Conservation (phyloP, 2,888 invertebrate genomes). For the Subacronicta megacephala region DNA sequence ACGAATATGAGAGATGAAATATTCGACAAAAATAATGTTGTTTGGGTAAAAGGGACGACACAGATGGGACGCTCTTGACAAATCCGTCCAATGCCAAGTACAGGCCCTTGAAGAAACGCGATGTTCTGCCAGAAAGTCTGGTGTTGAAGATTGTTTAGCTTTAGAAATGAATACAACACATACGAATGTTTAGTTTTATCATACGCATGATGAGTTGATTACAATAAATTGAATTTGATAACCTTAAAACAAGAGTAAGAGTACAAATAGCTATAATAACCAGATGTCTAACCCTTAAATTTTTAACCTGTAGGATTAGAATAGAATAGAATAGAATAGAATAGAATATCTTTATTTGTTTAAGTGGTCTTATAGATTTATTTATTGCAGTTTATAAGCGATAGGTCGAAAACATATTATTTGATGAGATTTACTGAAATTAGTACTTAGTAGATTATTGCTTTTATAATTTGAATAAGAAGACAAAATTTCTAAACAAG, state of each 20-base stretch:
- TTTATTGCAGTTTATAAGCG: no score
- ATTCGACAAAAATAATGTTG: constrained; percentile 12
- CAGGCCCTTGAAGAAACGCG: constrained; percentile 40
- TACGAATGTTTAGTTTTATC: not conserved
- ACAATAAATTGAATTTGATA: not conserved
- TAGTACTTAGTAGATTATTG: no score
- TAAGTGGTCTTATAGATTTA: constrained; percentile 24
- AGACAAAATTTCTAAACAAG: no score
- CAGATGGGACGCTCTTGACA: constrained; percentile 42
- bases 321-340: no score
- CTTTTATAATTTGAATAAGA: no score
- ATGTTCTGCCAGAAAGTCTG: constrained; percentile 36
- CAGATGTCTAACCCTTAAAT: constrained; percentile 20
- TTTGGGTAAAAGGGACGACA: constrained; percentile 4
- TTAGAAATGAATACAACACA: constrained; percentile 3
- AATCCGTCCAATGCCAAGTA: constrained; percentile 56
- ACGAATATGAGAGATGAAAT: constrained; percentile 13
- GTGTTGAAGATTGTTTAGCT: constrained; percentile 9
- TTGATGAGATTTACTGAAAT: no score
- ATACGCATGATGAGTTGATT: constrained; percentile 1
- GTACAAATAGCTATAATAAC: constrained; percentile 8
- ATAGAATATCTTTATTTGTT: no score
- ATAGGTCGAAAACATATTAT: no score
- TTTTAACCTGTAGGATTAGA: constrained; percentile 7
- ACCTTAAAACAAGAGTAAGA: not conserved